phyloP scores from a whole-genome alignment of 2,888 invertebrate genomes.

The Tetranychus truncatus region DNA sequence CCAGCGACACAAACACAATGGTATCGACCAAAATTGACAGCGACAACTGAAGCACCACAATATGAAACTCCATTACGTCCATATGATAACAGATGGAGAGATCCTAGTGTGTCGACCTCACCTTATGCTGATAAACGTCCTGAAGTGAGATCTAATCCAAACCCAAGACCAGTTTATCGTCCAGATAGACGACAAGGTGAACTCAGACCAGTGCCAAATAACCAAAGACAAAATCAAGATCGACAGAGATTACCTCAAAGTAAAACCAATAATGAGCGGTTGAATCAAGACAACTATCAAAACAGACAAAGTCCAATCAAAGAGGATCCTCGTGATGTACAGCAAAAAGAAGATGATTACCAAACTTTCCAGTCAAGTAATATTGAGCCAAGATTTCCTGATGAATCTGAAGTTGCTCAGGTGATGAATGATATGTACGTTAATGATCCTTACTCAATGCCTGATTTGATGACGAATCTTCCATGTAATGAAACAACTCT shows the following conservation, averaged over 20 bases:
- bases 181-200: slow-evolving; percentile 1
- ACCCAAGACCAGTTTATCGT: not conserved
- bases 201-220: not conserved
- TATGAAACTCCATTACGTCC: not conserved
- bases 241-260: not conserved
- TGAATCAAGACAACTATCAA: not conserved
- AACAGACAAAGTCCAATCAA: not conserved
- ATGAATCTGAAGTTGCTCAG: not conserved
- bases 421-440: slow-evolving; percentile 6
- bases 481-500: slow-evolving; percentile 14
- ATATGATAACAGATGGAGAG: not conserved
- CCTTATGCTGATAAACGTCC: not conserved
- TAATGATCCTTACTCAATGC: slow-evolving; percentile 9
- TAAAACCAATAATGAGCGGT: not conserved
- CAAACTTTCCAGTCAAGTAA: not conserved
- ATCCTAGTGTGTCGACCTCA: not conserved
- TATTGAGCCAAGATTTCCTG: slow-evolving; percentile 11
- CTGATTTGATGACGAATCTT: slow-evolving; percentile 13
- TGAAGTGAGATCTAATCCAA: not conserved
- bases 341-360: not conserved
- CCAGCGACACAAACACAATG: slow-evolving; percentile 4
- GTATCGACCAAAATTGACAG: not conserved
- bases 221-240: not conserved
- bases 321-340: not conserved
- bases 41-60: not conserved